Base-by-base conservation (phyloP, 2,888 invertebrate species). In the Diaphora mendica region DNA sequence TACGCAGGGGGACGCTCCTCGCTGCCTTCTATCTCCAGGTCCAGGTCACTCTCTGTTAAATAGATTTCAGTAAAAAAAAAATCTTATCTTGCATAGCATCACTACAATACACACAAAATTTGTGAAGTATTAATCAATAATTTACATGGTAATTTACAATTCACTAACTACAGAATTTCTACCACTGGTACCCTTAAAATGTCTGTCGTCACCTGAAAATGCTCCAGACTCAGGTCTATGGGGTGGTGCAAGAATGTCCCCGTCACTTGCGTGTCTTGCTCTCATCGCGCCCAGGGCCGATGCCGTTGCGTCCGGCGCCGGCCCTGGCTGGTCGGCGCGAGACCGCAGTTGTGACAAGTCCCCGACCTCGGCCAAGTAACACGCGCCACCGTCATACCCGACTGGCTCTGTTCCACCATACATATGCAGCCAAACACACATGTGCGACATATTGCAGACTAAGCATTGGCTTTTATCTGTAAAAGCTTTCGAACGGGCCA, bases 171-270 rank as follows among this genome's bases (percentile, higher is more conserved):
- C 48, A 59, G 15, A 20, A n/a, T 62, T 62, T 62, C n/a, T 23
- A 62, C n/a, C 23, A 35, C n/a, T 23, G 51, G 20, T n/a, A 20
- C 23, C 39, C 69, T 59, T 39, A 26, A 33, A 68, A 39, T 69
- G 48, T n/a, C 62, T 62, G 30, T 62, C 30, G 33, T 83, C 78
- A 94, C 95, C 95, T 68, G 95, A 95, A 77, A 95, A 93, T 0
- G 95, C 95, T 2, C 93, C 94, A 2, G 95, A 95, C 84, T 94
- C 93, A 0, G 95, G 95, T 0, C 95, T 81, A 15, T 85, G 88
- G 17, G 91, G 87, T 2, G 93, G 91, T 33, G 92, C 94, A 11
- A 95, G 88, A n/a, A 95, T 94, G 81, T 95, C 94, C 0, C 95
- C 94, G 70, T 94, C 94, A 71, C 94, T 93, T 78, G 94, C 93